These are phyloP conservation scores for Melanotaenia parkinsoni DNA, from an alignment of 2,797 vertebrate species.

Conservation along the genomic window DNA sequence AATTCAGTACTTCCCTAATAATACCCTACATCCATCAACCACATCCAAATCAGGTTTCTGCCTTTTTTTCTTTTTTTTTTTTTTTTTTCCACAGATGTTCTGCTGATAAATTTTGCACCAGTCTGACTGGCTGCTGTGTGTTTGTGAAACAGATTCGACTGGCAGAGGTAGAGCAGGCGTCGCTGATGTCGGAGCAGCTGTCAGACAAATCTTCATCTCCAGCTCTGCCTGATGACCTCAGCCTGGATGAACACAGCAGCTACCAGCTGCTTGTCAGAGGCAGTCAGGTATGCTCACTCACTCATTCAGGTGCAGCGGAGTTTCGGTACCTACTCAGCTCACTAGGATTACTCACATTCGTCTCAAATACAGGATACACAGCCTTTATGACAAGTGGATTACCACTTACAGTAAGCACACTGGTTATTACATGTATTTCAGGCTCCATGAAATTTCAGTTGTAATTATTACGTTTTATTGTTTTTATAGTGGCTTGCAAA, in stretches of 20 bases:
- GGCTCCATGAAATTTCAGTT: no score
- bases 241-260: conserved; percentile 88
- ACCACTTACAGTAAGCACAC: no score
- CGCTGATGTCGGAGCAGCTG: conserved; percentile 91
- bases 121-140: neutral
- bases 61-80: neutral
- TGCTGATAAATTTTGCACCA: neutral
- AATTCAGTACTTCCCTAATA: no score
- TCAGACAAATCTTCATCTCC: conserved; percentile 94
- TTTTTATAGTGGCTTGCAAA: no score
- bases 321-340: neutral
- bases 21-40: no score
- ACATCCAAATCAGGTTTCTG: no score
- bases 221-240: conserved; percentile 91
- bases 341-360: neutral
- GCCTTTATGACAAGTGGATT: no score
- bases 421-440: no score
- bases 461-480: no score
- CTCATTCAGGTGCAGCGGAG: conserved; percentile 1
- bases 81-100: neutral
- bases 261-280: conserved; percentile 85
- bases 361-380: neutral
- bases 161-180: conserved; percentile 95
- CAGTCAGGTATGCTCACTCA: conserved; percentile 80
- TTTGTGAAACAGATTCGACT: conserved; percentile 86